Evolutionary conservation across 2,797 vertebrate genomes (phyloP).

Genomic region (Myotis daubentonii): DNA sequence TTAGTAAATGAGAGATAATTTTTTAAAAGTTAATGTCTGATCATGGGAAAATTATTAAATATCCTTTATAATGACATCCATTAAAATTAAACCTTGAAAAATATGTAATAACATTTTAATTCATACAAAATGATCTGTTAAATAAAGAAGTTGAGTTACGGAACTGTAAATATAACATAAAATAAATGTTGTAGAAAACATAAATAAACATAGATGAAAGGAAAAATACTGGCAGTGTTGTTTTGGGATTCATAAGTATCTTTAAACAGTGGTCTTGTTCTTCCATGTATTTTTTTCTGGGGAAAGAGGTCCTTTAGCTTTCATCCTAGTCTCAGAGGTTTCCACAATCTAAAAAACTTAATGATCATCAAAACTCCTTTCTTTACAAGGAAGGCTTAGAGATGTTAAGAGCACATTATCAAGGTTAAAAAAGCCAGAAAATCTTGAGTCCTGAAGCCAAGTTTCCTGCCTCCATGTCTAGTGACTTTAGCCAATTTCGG

Average conservation of each 20-base stretch:
- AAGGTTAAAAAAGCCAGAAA: neutral
- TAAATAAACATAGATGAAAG: neutral
- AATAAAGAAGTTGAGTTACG: neutral
- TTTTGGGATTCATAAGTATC: neutral
- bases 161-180: neutral
- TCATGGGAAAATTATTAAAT: neutral
- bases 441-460: neutral
- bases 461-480: neutral
- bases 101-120: neutral
- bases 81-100: neutral
- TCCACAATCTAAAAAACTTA: neutral
- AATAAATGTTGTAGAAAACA: neutral
- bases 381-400: neutral
- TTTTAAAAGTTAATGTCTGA: neutral
- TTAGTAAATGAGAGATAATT: neutral
- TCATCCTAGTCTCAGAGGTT: neutral
- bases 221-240: neutral
- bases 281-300: neutral
- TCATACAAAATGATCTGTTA: neutral
- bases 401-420: neutral
- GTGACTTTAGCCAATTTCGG: neutral
- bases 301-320: neutral
- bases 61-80: neutral
- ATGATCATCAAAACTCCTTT: neutral
- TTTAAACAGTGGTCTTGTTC: neutral